Conservation (phyloP, 2,113 vertebrate genomes). For the Dromas ardeola region DNA sequence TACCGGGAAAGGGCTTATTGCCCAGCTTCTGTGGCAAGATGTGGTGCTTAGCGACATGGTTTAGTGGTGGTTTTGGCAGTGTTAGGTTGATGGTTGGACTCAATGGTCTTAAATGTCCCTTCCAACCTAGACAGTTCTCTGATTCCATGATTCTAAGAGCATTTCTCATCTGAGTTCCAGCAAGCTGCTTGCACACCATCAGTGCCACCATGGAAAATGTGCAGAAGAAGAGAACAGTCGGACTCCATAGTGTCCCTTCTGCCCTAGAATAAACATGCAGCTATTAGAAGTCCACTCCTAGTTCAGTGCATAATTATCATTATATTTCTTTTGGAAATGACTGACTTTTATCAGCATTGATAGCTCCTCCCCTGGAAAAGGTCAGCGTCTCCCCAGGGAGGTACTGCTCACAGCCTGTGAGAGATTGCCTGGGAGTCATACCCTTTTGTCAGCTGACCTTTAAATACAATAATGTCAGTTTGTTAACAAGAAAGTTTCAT, state of each 20-base stretch:
- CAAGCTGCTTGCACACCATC: background rate
- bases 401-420: background rate
- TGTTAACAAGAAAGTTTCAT: slow-evolving; percentile 59
- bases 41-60: background rate
- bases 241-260: fast-evolving
- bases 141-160: background rate
- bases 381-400: slow-evolving; percentile 23
- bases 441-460: slow-evolving; percentile 65
- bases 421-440: slow-evolving; percentile 24
- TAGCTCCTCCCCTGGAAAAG: slow-evolving; percentile 57
- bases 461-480: slow-evolving; percentile 58
- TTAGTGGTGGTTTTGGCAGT: background rate
- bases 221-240: background rate
- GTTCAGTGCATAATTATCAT: slow-evolving; percentile 38
- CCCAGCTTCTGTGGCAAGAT: background rate
- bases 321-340: slow-evolving; percentile 21
- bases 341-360: slow-evolving; percentile 56
- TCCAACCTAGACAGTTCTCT: background rate
- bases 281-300: slow-evolving; percentile 19
- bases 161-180: background rate
- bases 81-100: background rate
- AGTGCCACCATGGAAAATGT: background rate
- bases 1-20: background rate
- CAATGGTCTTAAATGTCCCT: background rate
- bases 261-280: background rate